These are phyloP conservation scores for Chesias legatella DNA, from an alignment of 2,888 invertebrate species.

Conservation along the genomic window DNA sequence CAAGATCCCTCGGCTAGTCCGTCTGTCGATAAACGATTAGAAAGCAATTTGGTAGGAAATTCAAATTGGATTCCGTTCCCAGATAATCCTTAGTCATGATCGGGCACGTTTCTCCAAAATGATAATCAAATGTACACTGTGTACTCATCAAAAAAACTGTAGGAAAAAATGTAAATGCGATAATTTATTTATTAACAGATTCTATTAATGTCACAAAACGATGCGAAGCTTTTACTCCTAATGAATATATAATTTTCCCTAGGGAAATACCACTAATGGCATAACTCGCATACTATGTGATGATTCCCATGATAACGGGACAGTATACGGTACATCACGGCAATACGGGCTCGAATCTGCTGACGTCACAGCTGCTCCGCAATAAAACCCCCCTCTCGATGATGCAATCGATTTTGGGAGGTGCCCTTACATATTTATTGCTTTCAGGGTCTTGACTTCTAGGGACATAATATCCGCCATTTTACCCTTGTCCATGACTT, in stretches of 20 bases:
- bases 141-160: no score
- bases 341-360: slow-evolving; percentile 29
- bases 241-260: slow-evolving; percentile 10
- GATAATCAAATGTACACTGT: slow-evolving; percentile 20
- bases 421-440: slow-evolving; percentile 69
- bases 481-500: slow-evolving; percentile 31
- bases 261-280: slow-evolving; percentile 12
- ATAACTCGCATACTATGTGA: slow-evolving; percentile 10
- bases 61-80: slow-evolving; percentile 38
- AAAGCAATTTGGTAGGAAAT: slow-evolving; percentile 41
- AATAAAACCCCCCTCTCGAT: slow-evolving; percentile 54
- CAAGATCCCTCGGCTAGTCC: slow-evolving; percentile 28
- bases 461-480: slow-evolving; percentile 44
- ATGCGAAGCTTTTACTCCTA: slow-evolving; percentile 6
- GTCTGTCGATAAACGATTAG: slow-evolving; percentile 37
- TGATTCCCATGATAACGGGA: slow-evolving; percentile 5
- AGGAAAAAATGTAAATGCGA: no score
- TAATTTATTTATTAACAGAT: no score
- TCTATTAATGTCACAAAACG: neutral
- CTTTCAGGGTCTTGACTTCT: slow-evolving; percentile 44
- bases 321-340: slow-evolving; percentile 9
- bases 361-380: slow-evolving; percentile 57
- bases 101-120: slow-evolving; percentile 21
- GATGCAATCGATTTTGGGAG: slow-evolving; percentile 60
- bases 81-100: slow-evolving; percentile 33